These are phyloP conservation scores for Agapornis canus DNA, from an alignment of 2,797 vertebrate species.

Conservation along the genomic window DNA sequence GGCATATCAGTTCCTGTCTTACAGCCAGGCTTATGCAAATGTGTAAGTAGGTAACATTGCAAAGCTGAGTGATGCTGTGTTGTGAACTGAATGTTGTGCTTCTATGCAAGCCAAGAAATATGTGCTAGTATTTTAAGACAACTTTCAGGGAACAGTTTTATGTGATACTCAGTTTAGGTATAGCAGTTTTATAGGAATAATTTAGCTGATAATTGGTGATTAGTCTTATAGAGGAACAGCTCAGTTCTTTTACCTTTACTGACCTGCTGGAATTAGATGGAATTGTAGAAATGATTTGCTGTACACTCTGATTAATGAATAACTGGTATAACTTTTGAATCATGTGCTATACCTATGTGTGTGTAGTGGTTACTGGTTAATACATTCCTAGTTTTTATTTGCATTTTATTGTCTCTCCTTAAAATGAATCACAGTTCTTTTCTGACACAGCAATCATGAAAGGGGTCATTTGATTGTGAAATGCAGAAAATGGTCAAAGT, in stretches of 20 bases:
- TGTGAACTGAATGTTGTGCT: neutral
- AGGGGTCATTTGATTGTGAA: neutral
- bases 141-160: neutral
- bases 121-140: neutral
- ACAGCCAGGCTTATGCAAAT: neutral
- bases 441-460: neutral
- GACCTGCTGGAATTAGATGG: neutral
- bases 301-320: conserved; percentile 13
- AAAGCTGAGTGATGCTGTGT: neutral
- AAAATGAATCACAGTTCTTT: neutral
- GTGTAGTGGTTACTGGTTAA: conserved; percentile 49
- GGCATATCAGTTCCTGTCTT: neutral
- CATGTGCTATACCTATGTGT: neutral
- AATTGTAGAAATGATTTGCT: neutral
- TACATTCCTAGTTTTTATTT: neutral
- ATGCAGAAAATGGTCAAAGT: neutral
- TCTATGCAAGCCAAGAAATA: neutral
- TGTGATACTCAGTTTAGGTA: neutral
- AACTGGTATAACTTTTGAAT: neutral
- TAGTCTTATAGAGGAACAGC: neutral
- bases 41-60: neutral
- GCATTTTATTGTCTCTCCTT: neutral
- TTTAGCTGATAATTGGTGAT: neutral
- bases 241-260: neutral
- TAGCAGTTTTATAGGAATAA: neutral